phyloP scores from a whole-genome alignment of 2,888 invertebrate species.

The Candidula unifasciata region DNA sequence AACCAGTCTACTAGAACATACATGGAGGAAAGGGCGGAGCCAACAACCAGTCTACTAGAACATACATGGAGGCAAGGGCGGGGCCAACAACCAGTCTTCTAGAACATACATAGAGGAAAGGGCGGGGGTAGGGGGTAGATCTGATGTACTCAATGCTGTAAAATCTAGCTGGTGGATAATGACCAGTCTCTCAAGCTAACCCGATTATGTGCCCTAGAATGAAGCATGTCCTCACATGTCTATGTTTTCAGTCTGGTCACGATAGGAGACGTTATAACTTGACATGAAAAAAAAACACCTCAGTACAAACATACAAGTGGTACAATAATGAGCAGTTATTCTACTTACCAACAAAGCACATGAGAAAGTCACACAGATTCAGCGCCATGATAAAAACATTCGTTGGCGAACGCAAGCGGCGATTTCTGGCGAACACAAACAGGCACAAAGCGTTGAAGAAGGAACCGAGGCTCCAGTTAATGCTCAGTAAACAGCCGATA shows the following conservation, averaged over 20 bases:
- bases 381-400: conserved; percentile 68
- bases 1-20: too few species aligned
- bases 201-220: too few species aligned
- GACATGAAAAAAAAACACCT: background rate
- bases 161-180: too few species aligned
- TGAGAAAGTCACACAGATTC: conserved; percentile 62
- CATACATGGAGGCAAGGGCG: too few species aligned
- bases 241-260: background rate
- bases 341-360: conserved; percentile 56
- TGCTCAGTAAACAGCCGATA: conserved; percentile 36
- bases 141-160: too few species aligned
- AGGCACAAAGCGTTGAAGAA: conserved; percentile 56
- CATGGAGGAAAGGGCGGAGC: too few species aligned
- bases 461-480: conserved; percentile 48
- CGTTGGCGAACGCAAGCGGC: conserved; percentile 65
- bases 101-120: too few species aligned
- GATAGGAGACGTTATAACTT: background rate
- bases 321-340: background rate
- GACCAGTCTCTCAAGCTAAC: too few species aligned
- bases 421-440: conserved; percentile 58
- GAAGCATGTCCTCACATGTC: too few species aligned
- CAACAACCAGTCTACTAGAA: too few species aligned
- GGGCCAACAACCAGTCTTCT: too few species aligned
- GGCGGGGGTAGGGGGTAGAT: too few species aligned
- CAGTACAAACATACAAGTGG: background rate